Base-by-base conservation (phyloP, 2,113 vertebrate genomes). In the Elephantulus edwardii region DNA sequence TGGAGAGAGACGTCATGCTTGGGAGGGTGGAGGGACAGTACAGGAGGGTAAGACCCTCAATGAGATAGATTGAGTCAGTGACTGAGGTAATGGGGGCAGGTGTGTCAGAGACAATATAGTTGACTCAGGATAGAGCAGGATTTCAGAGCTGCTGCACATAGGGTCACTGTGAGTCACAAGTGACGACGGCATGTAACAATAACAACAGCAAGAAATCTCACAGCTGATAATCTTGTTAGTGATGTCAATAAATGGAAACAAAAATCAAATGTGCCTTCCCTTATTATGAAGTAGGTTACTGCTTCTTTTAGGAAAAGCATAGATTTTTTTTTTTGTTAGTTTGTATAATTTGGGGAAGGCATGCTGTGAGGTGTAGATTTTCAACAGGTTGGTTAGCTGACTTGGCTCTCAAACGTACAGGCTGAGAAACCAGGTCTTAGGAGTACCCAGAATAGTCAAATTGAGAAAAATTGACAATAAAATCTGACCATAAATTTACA, bases 181-280 rank as follows among this genome's bases (percentile, higher is more conserved):
- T n/a, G n/a, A n/a, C n/a, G n/a, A n/a, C n/a, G n/a, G n/a, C n/a
- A n/a, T n/a, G n/a, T n/a, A n/a, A n/a, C n/a, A n/a, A n/a, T n/a
- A n/a, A n/a, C n/a, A n/a, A n/a, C n/a, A n/a, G n/a, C n/a, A n/a
- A 80, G 40, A 22, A 83, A 80, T 90, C 46, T 90, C 76, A 64
- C 30, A 48, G 48, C 83, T 90, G n/a, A 24, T 30, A 20, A 16
- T 74, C 17, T 62, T 75, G n/a, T 70, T 74, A 83, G 40, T 46
- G 26, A 38, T 72, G 24, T 84, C 74, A 74, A 88, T 46, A 83
- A 88, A 70, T 28, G 44, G 48, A 86, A 83, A 91, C 14, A 72
- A 74, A n/a, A 35, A 66, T 20, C 2, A 6, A 66, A 46, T 33
- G 38, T 44, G 4, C 0, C 24, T 74, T 83, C 54, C 5, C 26